These are phyloP conservation scores for Sebastes matsubarae DNA, from an alignment of 2,797 vertebrate genomes.

Conservation along the genomic window DNA sequence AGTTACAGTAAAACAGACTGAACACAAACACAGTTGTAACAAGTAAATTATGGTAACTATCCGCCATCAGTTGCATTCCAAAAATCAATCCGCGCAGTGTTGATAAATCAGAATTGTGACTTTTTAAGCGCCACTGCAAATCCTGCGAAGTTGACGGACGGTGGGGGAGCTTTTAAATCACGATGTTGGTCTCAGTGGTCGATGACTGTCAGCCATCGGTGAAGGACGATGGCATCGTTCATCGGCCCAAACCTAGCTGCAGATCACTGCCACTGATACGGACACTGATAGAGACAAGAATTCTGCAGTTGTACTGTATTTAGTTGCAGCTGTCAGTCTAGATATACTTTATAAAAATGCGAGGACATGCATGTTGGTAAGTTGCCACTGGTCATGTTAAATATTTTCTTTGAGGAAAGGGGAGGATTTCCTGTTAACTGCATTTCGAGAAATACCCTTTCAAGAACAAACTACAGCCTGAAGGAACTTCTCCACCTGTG, in stretches of 20 bases:
- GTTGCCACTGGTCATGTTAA: background rate
- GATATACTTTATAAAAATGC: background rate
- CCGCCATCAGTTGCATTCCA: background rate
- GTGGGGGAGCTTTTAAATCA: background rate
- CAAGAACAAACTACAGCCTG: slow-evolving; percentile 10
- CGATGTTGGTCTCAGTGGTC: no score
- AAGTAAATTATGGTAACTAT: no score
- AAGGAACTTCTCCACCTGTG: background rate
- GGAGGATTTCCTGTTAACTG: background rate
- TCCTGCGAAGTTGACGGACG: background rate
- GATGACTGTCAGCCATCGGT: no score
- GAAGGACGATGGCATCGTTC: no score
- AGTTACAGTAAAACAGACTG: no score
- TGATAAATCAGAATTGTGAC: background rate
- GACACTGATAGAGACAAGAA: background rate
- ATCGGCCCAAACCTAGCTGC: background rate
- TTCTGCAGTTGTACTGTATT: background rate
- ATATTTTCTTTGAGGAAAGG: background rate
- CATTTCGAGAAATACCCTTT: background rate
- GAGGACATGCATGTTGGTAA: background rate
- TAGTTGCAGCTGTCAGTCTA: background rate
- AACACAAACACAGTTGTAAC: no score
- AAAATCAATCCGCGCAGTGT: background rate
- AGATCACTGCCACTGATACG: background rate
- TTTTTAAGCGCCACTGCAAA: background rate